Percentiles rank a stretch among this genome's conserved stretches.
Evolutionary conservation across 2,797 vertebrate species (phyloP).

Genomic region (Acrossocheilus wenchowensis): DNA sequence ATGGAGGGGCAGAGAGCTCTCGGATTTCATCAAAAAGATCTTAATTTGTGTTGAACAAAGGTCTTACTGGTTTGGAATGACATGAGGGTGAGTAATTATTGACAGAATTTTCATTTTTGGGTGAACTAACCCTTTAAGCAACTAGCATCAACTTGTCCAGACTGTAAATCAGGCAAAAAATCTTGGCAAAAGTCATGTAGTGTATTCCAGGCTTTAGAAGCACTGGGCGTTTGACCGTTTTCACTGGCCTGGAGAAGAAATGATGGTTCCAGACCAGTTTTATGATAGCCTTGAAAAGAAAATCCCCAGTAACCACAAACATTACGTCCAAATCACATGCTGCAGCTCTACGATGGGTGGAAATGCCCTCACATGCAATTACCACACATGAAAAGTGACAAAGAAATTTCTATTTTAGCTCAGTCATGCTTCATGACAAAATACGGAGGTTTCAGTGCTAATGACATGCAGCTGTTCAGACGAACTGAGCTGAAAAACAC

Average conservation of each 20-base stretch:
- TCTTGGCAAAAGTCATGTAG: neutral
- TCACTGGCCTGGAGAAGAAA: neutral
- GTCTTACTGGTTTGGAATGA: neutral
- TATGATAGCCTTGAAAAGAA: conserved; percentile 7
- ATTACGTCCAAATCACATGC: neutral
- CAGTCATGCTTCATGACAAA: conserved; percentile 8
- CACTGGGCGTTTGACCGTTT: neutral
- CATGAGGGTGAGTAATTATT: neutral
- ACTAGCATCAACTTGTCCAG: neutral
- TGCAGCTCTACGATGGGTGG: neutral
- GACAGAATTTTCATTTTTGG: neutral
- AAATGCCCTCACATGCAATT: conserved; percentile 20
- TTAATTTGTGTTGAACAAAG: neutral
- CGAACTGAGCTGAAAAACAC: conserved; percentile 1
- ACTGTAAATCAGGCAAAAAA: neutral
- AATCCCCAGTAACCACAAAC: conserved; percentile 8
- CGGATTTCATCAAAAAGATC: no score
- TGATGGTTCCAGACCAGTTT: neutral
- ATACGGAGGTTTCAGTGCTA: neutral
- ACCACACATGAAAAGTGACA: conserved; percentile 23
- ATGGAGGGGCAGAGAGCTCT: no score
- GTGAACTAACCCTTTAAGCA: neutral
- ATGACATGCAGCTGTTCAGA: conserved; percentile 9
- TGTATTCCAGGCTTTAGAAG: neutral
- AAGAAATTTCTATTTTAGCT: neutral